A percentile compares a stretch with the other conserved stretches of the same genome.
Evolutionary conservation across 2,113 vertebrate genomes (phyloP).

Genomic region (Misgurnus mizolepis): DNA sequence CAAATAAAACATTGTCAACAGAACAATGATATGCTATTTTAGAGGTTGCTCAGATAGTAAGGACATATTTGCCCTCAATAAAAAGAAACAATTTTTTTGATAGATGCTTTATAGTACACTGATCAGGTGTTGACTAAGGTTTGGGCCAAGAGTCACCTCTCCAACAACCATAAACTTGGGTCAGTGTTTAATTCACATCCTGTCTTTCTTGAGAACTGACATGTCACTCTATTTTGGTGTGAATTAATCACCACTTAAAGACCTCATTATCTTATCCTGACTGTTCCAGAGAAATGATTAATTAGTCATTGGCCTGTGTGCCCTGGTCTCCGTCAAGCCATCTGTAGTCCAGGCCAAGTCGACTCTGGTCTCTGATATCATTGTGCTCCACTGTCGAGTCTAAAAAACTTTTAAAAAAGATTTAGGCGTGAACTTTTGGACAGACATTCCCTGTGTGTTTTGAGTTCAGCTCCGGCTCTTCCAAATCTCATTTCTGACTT

Average conservation of each 20-base stretch:
- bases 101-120: conserved; percentile 18
- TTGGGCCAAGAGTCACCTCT: conserved; percentile 38
- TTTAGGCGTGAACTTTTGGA: not conserved
- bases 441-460: not conserved
- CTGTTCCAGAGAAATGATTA: conserved; percentile 45
- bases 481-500: not conserved
- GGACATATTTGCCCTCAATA: too few species aligned
- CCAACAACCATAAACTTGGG: conserved; percentile 19
- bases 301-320: conserved; percentile 40
- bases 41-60: too few species aligned
- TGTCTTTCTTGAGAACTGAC: conserved; percentile 25
- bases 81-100: too few species aligned
- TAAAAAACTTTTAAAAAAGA: not conserved
- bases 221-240: conserved; percentile 23
- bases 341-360: conserved; percentile 32
- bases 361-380: conserved; percentile 34
- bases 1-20: too few species aligned
- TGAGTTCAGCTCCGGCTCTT: too few species aligned
- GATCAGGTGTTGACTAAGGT: conserved; percentile 34
- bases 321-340: conserved; percentile 44
- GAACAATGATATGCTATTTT: too few species aligned
- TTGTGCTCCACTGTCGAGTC: conserved; percentile 11
- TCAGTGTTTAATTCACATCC: conserved; percentile 29
- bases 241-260: conserved; percentile 51
- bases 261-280: conserved; percentile 50